Conservation (phyloP, 2,888 invertebrate genomes). For the Drosophila kuntzei region DNA sequence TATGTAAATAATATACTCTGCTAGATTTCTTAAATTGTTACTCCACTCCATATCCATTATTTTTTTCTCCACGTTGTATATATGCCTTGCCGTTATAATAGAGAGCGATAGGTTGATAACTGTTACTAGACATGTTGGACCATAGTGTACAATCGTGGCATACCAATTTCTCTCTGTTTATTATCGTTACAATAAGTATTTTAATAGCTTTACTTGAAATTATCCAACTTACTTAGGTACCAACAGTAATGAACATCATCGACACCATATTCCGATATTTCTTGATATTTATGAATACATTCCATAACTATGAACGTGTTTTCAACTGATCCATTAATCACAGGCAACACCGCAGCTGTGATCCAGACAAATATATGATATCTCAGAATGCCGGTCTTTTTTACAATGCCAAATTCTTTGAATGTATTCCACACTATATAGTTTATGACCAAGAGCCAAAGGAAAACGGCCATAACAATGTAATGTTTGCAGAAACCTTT, state of each 20-base stretch:
- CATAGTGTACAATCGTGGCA: conserved; percentile 70
- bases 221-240: conserved; percentile 85
- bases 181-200: background rate
- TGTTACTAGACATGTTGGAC: conserved; percentile 68
- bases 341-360: conserved; percentile 53
- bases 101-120: conserved; percentile 70
- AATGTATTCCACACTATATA: conserved; percentile 90
- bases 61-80: conserved; percentile 63
- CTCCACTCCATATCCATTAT: conserved; percentile 55
- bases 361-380: conserved; percentile 77
- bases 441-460: conserved; percentile 94
- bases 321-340: conserved; percentile 69
- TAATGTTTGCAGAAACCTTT: conserved; percentile 86
- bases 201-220: background rate
- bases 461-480: conserved; percentile 91
- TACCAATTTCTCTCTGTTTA: conserved; percentile 48
- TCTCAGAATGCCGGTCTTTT: conserved; percentile 39
- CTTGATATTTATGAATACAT: background rate
- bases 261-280: conserved; percentile 86
- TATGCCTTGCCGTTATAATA: conserved; percentile 64
- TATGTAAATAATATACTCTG: conserved; percentile 7
- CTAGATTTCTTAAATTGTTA: background rate
- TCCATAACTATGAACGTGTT: background rate
- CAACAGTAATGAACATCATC: conserved; percentile 87
- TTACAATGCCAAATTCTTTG: background rate